A percentile compares a stretch with the other conserved stretches of the same genome.
phyloP scores from a whole-genome alignment of 2,797 vertebrate species.

The Phyllotis vaccarum region DNA sequence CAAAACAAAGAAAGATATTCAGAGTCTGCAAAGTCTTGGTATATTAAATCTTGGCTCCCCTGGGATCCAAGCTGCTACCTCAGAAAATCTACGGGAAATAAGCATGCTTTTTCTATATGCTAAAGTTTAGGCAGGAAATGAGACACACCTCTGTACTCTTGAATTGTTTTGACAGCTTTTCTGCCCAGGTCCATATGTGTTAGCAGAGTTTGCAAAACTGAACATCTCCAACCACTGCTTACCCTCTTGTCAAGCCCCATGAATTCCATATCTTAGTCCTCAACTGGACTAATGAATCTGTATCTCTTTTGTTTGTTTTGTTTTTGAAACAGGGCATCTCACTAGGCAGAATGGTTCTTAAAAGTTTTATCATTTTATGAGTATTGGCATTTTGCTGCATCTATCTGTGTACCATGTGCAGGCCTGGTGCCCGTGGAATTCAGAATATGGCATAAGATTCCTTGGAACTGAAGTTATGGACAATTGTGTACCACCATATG shows the following conservation, averaged over 20 bases:
- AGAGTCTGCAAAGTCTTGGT: constrained; percentile 26
- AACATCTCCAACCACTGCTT: background rate
- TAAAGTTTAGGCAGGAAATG: background rate
- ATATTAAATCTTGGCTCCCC: constrained; percentile 39
- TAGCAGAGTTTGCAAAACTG: background rate
- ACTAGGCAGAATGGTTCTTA: background rate
- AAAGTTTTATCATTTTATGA: background rate
- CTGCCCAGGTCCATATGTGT: background rate
- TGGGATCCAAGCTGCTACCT: background rate
- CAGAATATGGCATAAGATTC: background rate
- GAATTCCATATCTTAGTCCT: background rate
- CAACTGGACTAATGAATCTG: background rate
- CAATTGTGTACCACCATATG: background rate
- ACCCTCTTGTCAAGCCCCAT: background rate
- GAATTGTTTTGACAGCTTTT: background rate
- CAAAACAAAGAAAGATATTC: constrained; percentile 48
- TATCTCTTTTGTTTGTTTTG: background rate
- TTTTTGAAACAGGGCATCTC: background rate
- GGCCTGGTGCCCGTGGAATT: background rate
- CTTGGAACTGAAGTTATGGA: background rate
- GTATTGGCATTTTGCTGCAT: background rate
- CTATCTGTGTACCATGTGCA: too few relatives aligned
- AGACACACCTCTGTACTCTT: background rate
- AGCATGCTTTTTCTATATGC: background rate
- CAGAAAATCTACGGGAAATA: constrained; percentile 14